A percentile compares a stretch with the other conserved stretches of the same genome.
Evolutionary conservation across 2,113 vertebrate species (phyloP).

Genomic region (Oxyura jamaicensis): DNA sequence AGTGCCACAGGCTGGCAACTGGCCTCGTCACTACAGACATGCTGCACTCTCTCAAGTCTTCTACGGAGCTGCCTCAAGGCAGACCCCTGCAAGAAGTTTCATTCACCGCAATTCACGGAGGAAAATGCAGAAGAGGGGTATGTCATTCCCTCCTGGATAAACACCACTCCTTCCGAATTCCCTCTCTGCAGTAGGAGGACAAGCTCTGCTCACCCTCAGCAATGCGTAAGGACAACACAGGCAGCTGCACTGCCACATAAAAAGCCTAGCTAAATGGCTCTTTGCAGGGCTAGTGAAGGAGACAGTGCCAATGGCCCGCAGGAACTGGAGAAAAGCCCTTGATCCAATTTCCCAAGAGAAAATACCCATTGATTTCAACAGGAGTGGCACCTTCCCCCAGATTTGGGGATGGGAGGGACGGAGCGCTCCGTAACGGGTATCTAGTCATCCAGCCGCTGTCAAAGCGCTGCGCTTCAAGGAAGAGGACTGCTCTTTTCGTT

Average conservation of each 20-base stretch:
- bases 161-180: background rate
- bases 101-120: background rate
- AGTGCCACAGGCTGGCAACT: background rate
- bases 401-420: background rate
- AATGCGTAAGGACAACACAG: background rate
- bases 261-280: too few species aligned
- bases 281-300: background rate
- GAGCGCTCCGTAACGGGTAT: fast-evolving
- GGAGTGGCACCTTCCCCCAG: background rate
- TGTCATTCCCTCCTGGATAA: fast-evolving
- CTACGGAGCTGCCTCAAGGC: background rate
- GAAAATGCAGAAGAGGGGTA: background rate
- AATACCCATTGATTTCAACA: background rate
- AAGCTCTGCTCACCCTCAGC: background rate
- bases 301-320: background rate
- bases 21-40: background rate
- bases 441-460: background rate
- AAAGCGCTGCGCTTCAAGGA: background rate
- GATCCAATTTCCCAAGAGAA: background rate
- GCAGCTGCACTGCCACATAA: background rate
- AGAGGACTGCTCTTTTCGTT: background rate
- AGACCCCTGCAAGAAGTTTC: background rate
- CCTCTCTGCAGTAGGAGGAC: background rate
- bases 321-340: background rate
- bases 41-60: background rate